phyloP scores from a whole-genome alignment of 2,888 invertebrate genomes.

The Amphipoea oculea region DNA sequence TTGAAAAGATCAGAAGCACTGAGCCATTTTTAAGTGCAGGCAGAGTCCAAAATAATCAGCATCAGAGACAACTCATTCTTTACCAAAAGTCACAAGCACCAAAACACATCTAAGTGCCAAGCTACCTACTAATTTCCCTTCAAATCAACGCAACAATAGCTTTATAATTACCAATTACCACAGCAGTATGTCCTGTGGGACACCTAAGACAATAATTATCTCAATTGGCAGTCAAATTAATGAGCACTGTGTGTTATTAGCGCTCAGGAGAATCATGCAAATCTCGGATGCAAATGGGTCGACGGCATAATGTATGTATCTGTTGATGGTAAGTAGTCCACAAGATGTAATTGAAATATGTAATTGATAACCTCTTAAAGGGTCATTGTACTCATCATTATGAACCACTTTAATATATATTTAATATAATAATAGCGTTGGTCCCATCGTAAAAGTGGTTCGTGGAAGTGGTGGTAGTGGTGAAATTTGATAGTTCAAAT shows the following conservation, averaged over 20 bases:
- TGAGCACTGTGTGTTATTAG: conserved; percentile 41
- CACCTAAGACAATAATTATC: conserved; percentile 42
- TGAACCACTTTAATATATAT: not conserved
- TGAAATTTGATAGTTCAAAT: too few species aligned
- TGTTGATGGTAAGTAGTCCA: not conserved
- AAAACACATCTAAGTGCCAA: not conserved
- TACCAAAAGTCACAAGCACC: not conserved
- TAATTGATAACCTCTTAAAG: not conserved
- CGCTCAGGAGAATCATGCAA: conserved; percentile 34
- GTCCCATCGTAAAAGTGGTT: too few species aligned
- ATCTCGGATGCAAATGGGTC: conserved; percentile 25
- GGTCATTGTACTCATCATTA: not conserved
- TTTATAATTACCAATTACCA: conserved; percentile 36
- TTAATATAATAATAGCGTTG: too few species aligned
- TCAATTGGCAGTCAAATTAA: conserved; percentile 46
- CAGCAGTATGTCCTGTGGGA: conserved; percentile 20
- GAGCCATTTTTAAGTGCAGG: not conserved
- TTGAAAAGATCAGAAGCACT: not conserved
- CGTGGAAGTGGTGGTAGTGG: too few species aligned
- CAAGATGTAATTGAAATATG: not conserved
- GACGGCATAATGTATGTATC: not conserved
- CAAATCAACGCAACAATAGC: conserved; percentile 31
- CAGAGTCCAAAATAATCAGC: not conserved
- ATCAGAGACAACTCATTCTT: not conserved
- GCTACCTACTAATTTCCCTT: not conserved